Percentiles rank a stretch among this genome's conserved stretches.
phyloP scores from a whole-genome alignment of 2,797 vertebrate species.

The Myotis vivesi region DNA sequence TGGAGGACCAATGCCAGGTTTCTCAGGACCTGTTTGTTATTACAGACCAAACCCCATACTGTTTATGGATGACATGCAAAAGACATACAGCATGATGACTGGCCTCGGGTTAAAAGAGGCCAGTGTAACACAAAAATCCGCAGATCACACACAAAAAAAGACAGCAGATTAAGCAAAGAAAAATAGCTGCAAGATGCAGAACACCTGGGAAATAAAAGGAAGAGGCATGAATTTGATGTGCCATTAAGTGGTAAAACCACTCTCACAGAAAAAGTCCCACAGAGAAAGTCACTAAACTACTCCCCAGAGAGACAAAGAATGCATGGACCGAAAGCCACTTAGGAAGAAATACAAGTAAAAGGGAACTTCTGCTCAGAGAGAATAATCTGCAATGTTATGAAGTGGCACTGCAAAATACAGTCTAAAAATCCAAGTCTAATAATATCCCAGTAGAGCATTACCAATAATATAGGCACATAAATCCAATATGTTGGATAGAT shows the following conservation, averaged over 20 bases:
- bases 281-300: slow-evolving; percentile 4
- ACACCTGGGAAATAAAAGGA: slow-evolving; percentile 18
- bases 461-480: neutral
- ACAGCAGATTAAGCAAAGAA: neutral
- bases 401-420: slow-evolving; percentile 16
- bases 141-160: neutral
- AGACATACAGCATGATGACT: neutral
- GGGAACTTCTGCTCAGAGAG: neutral
- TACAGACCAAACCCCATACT: neutral
- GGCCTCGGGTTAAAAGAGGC: neutral
- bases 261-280: neutral
- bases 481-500: slow-evolving; percentile 15
- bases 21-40: neutral
- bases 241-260: slow-evolving; percentile 3
- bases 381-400: neutral
- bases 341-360: slow-evolving; percentile 22
- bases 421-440: slow-evolving; percentile 26
- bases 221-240: neutral
- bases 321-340: neutral
- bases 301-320: neutral
- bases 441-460: neutral
- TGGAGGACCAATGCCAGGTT: neutral
- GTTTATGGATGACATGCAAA: neutral
- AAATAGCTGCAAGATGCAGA: neutral
- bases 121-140: neutral